These are phyloP conservation scores for Scolanthus callimorphus DNA, from an alignment of 92 coral and sea anemone species.

Conservation along the genomic window DNA sequence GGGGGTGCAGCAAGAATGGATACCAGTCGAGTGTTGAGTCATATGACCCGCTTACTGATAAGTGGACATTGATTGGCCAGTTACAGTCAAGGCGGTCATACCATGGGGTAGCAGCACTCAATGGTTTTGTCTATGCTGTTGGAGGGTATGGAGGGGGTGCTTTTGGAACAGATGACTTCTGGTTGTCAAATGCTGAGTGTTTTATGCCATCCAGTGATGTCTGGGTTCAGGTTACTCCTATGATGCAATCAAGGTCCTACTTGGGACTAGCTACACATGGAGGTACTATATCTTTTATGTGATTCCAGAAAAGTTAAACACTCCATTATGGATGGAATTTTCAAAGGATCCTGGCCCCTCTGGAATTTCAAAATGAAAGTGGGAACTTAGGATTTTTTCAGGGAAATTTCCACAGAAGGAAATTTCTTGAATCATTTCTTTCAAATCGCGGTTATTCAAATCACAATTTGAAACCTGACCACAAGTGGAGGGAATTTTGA, in stretches of 20 bases:
- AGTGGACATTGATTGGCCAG: conserved; percentile 46
- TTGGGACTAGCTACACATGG: conserved; percentile 46
- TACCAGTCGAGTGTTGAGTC: conserved; percentile 62
- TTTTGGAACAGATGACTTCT: conserved; percentile 32
- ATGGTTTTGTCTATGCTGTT: conserved; percentile 57
- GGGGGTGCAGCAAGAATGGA: conserved; percentile 58
- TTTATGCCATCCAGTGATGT: conserved; percentile 43
- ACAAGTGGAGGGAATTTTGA: too few relatives aligned
- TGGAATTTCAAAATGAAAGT: too few relatives aligned
- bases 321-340: too few relatives aligned
- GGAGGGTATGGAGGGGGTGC: conserved; percentile 65
- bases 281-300: too few relatives aligned
- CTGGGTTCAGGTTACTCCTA: conserved; percentile 56
- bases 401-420: too few relatives aligned
- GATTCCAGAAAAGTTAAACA: too few relatives aligned
- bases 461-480: too few relatives aligned
- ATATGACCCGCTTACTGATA: conserved; percentile 58
- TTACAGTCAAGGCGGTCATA: conserved; percentile 58
- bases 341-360: too few relatives aligned
- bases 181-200: conserved; percentile 52
- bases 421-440: too few relatives aligned
- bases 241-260: conserved; percentile 57
- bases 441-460: too few relatives aligned
- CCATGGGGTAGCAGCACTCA: conserved; percentile 47
- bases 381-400: too few relatives aligned